Evolutionary conservation across 2,797 vertebrate genomes (phyloP), one percentile per base, ranked within the genome.

Genomic region (Phrynocephalus forsythii): DNA sequence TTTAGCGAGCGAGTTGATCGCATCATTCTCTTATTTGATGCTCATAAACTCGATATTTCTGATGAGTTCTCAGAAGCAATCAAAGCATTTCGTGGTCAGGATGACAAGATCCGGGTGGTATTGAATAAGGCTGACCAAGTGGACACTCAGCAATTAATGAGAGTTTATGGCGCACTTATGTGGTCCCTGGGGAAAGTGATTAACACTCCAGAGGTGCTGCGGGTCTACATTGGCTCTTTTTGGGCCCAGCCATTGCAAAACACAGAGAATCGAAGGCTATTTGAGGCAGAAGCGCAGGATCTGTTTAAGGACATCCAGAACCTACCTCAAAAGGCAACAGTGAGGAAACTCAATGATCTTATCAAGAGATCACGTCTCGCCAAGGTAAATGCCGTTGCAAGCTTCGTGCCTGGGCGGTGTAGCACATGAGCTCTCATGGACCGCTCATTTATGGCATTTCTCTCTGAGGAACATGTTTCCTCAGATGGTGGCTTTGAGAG

Each of bases 31-130:
- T 98, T 99, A 84, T 99, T 99, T 2, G 99, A 99, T 28, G 99
- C 99, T 30, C 99, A 99, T 93, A 99, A 99, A 63, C 97, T 99
- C 95, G 99, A 99, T 95, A 99, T 99, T 93, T 99, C 99, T 0
- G 99, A 99, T n/a, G 99, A 99, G 95, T 99, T 99, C 95, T 99
- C 99, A 0, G 99, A 99, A 91, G 99, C 98, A 72, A 99, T 99
- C 94, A 97, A 95, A 92, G 98, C 99, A 13, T 98, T 99, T 91
- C 98, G 98, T 33, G 98, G 99, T 26, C 98, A 99, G 85, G 99
- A 99, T 38, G 98, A 99, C 96, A 99, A 99, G 97, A 99, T 99
- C 94, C 95, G 98, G 0, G 98, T 99, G 20, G 99, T 99, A 85
- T 97, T 99, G 30, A 99, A 99, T 94, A 99, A 99, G 92, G 98